phyloP scores from a whole-genome alignment of 2,113 vertebrate genomes.

The Saccopteryx bilineata region DNA sequence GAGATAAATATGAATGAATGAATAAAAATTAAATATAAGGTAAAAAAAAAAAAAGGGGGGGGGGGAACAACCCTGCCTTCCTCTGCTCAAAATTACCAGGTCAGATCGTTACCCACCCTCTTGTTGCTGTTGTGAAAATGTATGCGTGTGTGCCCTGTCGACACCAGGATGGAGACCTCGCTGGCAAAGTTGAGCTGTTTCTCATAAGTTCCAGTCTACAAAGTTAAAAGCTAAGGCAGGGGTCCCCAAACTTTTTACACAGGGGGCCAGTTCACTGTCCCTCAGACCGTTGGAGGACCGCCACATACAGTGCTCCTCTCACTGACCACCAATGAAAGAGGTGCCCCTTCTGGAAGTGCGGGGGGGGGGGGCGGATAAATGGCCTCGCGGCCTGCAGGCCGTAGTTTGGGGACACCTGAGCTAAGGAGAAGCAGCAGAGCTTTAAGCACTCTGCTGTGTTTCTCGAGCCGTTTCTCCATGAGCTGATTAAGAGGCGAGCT shows the following conservation, averaged over 20 bases:
- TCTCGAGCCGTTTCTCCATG: not conserved
- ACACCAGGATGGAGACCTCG: not conserved
- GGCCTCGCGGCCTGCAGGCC: no score
- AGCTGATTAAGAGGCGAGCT: not conserved
- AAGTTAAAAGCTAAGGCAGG: not conserved
- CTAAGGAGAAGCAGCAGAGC: not conserved
- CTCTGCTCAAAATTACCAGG: not conserved
- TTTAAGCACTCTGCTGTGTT: not conserved
- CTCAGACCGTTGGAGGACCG: no score
- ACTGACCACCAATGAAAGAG: no score
- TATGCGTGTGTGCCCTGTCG: not conserved
- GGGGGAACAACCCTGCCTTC: not conserved
- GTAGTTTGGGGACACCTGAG: no score
- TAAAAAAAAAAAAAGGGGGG: not conserved
- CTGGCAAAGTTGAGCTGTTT: not conserved
- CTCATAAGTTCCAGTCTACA: not conserved
- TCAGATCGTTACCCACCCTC: not conserved
- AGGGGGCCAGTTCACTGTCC: no score
- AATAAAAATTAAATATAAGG: not conserved
- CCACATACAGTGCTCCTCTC: no score
- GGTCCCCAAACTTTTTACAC: no score
- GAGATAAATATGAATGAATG: constrained; percentile 6
- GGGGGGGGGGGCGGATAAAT: no score
- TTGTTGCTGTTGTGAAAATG: not conserved
- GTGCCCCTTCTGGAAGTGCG: no score